Evolutionary conservation across 2,113 vertebrate species (phyloP).

Genomic region (Engraulis encrasicolus): DNA sequence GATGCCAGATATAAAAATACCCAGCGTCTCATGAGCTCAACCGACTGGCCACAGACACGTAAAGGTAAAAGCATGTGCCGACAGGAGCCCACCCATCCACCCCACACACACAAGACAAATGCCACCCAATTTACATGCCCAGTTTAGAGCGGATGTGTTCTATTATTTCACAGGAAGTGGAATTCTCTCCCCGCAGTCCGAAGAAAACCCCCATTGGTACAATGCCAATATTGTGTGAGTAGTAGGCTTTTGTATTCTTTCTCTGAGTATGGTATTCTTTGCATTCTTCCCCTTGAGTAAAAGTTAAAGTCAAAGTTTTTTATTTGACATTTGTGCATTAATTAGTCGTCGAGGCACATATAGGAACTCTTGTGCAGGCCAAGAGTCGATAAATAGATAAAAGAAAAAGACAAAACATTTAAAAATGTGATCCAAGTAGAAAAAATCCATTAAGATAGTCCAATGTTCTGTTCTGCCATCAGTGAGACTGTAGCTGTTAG

Average conservation of each 20-base stretch:
- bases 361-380: too few relatives aligned
- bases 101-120: background rate
- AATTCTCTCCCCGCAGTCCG: conserved; percentile 74
- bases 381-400: too few relatives aligned
- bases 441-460: too few relatives aligned
- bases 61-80: conserved; percentile 64
- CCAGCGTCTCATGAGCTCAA: conserved; percentile 78
- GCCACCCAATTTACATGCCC: background rate
- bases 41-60: conserved; percentile 75
- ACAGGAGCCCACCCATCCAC: background rate
- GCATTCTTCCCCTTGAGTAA: too few relatives aligned
- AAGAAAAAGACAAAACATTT: too few relatives aligned
- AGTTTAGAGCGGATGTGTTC: conserved; percentile 1
- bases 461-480: too few relatives aligned
- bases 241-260: background rate
- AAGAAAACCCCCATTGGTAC: conserved; percentile 83
- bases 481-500: too few relatives aligned
- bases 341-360: too few relatives aligned
- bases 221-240: conserved; percentile 84
- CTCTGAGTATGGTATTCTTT: too few relatives aligned
- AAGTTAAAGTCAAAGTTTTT: too few relatives aligned
- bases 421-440: too few relatives aligned
- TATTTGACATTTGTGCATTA: too few relatives aligned
- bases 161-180: conserved; percentile 73
- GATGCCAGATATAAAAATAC: conserved; percentile 82